Conservation (phyloP, 92 coral and sea anemone genomes). For the Pocillopora meandrina region DNA sequence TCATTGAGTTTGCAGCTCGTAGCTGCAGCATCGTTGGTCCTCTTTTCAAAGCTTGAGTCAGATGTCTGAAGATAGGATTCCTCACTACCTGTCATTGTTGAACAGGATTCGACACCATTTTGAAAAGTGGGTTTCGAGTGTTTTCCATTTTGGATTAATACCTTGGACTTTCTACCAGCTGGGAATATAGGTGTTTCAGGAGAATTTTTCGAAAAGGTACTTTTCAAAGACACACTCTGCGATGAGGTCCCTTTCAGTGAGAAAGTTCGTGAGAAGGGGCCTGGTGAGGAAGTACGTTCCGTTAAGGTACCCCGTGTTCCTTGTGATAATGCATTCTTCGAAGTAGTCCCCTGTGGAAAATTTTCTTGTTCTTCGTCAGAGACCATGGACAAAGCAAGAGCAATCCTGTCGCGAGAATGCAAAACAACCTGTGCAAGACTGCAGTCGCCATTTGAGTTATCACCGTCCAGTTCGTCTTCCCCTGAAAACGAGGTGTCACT, state of each 20-base stretch:
- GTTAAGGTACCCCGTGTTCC: no score
- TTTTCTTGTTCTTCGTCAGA: not conserved
- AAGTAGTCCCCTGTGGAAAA: no score
- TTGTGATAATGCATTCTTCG: no score
- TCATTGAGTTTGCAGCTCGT: not conserved
- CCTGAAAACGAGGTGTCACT: not conserved
- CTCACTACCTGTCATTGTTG: not conserved
- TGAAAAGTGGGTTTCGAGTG: not conserved
- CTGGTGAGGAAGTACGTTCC: no score
- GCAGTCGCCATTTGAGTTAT: not conserved
- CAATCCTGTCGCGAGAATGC: conserved; percentile 36
- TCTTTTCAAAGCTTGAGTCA: not conserved
- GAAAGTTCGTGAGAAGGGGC: no score
- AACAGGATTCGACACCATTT: not conserved
- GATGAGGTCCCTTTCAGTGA: no score
- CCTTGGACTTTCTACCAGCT: not conserved
- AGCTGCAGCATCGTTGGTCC: not conserved
- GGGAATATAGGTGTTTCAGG: not conserved
- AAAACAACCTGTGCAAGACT: conserved; percentile 28
- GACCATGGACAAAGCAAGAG: conserved; percentile 21
- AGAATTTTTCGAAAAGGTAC: not conserved
- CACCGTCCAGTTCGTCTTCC: not conserved
- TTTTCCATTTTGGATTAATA: not conserved
- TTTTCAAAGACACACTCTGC: no score
- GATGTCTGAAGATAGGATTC: not conserved